Base-by-base conservation (phyloP, 2,888 invertebrate species). In the Hoplodrina blanda region DNA sequence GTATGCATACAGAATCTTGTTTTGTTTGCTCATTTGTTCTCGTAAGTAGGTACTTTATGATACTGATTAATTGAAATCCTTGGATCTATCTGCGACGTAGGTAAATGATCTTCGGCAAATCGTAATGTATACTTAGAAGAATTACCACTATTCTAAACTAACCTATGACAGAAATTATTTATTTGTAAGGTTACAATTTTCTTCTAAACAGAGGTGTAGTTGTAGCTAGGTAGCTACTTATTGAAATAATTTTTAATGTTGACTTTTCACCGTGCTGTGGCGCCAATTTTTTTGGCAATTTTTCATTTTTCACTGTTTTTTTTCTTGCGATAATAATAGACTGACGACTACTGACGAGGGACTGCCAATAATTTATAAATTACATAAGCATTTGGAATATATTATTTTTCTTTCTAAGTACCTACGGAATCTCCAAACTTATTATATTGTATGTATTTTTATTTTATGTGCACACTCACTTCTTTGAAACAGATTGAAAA, bases 401-500 rank as follows among this genome's bases (percentile, higher is more conserved):
- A 30, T 49, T n/a, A n/a, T n/a, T n/a, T n/a, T n/a, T 46, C 4
- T n/a, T 25, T 46, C 13, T n/a, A 19, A 17, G 49, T 68, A 68
- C 80, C 80, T 78, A 74, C 80, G 82, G 76, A 85, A 84, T 73
- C 76, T 80, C 64, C 49, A 71, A 13, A 62, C 63, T 70, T 78
- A 55, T 56, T 72, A 53, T 85, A 83, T 76, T 69, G 52, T 80
- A 80, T 81, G 65, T 89, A 83, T 86, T 87, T 77, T 87, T 87
- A 80, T 86, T 89, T 88, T 91, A 91, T 91, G 89, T 88, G 94
- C 93, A 93, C 93, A 89, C 89, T 91, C 88, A 91, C 90, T 94
- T 93, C 75, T 95, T 91, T 88, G 88, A 88, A 91, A 91, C 96
- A 98, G 98, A 98, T 99, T 90, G 98, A 98, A 96, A 97, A 97